These are phyloP conservation scores for Bombylius discolor DNA, from an alignment of 2,888 invertebrate genomes.

Conservation along the genomic window DNA sequence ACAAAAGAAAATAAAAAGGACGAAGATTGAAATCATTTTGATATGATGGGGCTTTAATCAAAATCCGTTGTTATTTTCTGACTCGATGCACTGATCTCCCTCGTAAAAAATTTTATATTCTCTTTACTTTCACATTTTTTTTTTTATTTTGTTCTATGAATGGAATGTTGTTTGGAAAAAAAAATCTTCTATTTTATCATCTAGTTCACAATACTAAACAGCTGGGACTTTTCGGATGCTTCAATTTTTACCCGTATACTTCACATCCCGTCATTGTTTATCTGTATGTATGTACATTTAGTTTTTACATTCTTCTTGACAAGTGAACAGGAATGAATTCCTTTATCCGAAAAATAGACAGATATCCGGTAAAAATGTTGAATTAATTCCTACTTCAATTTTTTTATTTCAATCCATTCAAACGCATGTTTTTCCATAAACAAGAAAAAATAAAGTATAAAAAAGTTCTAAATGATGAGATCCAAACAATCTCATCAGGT, in stretches of 20 bases:
- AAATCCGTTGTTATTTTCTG: slow-evolving; percentile 46
- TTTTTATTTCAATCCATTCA: not conserved
- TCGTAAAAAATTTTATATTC: not conserved
- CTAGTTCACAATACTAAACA: not conserved
- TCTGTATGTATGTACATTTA: not conserved
- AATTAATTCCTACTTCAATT: not conserved
- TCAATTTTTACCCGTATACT: not conserved
- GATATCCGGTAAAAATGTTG: slow-evolving; percentile 11
- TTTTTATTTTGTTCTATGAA: too few species aligned
- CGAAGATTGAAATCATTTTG: slow-evolving; percentile 8
- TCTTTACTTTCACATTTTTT: not conserved
- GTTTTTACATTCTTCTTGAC: slow-evolving; percentile 1
- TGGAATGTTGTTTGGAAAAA: too few species aligned
- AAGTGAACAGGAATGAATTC: slow-evolving; percentile 10
- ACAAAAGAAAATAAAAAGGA: slow-evolving; percentile 10
- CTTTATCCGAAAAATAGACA: slow-evolving; percentile 16
- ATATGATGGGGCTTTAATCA: slow-evolving; percentile 36
- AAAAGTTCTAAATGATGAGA: not conserved
- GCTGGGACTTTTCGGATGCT: not conserved
- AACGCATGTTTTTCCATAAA: not conserved
- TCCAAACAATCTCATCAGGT: slow-evolving; percentile 3
- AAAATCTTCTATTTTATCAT: not conserved
- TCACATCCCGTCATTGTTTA: not conserved
- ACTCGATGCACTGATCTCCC: slow-evolving; percentile 44
- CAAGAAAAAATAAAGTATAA: too few species aligned